Evolutionary conservation across 1,140 invertebrate genomes (phyloP), one percentile per base, ranked within the genome.

Genomic region (Pomacea maculata): DNA sequence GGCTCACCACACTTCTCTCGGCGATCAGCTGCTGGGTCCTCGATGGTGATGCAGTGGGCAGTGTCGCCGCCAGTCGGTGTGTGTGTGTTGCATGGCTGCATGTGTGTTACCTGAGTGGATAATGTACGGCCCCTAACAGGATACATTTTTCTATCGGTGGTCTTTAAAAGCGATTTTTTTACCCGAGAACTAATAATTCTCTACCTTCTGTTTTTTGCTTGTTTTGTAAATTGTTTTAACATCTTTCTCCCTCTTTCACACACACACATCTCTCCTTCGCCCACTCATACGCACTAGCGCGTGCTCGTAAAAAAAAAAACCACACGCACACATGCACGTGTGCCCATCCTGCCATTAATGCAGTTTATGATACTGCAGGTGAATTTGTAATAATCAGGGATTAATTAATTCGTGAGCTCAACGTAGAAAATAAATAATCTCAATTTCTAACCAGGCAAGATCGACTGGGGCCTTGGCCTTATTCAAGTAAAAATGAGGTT

Each of bases 221-320:
- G 45, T 54, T 52, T 54, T 52, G 34, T 52, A 34, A 73, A 34
- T 17, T 25, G 25, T 25, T 25, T 25, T 25, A 25, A 25, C 25
- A 25, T 25, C 25, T 25, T 19, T 52, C 25, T 52, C 25, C 12
- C 3, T 52, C 25, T 12, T 8, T 6, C 25, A 6, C 71, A 45
- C 71, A 45, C 71, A 45, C 25, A 45, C 3, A 45, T 25, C 25
- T 25, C 25, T 25, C 25, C 25, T 25, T 25, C 71, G 34, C 25
- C 12, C 29, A 73, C 71, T 45, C 71, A 78, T 45, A 67, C 61
- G 29, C 63, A 52, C 76, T 67, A 15, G 29, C 64, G 55, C 71
- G 3, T 9, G 45, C 71, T 52, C 71, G 55, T 29, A 73, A 25
- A 25, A 25, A 25, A 25, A 25, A 25, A 25, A 25, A 25, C 25